Conservation (phyloP, 30 jellyfish, hydroid and myxozoan species). For the Calvadosia cruxmelitensis region DNA sequence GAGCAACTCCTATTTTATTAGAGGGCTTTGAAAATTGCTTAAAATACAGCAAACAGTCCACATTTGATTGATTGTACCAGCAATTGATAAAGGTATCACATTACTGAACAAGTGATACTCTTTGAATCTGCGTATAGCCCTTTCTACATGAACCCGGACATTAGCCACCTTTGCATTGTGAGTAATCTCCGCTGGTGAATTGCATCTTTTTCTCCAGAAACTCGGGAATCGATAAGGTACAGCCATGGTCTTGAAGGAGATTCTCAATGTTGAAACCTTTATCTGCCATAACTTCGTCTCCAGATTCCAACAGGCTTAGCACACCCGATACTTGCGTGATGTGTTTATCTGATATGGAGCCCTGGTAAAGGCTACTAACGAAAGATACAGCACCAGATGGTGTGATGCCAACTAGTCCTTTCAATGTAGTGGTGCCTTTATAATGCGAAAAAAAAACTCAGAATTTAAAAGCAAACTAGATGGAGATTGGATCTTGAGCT, state of each 20-base stretch:
- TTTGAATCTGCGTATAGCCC: constrained; percentile 20
- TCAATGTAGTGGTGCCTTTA: neutral
- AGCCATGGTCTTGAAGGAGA: neutral
- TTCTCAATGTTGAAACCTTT: neutral
- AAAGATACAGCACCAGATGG: neutral
- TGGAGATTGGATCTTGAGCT: constrained; percentile 5
- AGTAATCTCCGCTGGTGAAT: neutral
- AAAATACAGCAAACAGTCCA: constrained; percentile 16
- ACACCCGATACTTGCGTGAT: neutral
- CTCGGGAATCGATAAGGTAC: neutral
- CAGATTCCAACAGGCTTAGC: neutral
- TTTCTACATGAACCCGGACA: constrained; percentile 6
- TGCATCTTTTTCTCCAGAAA: neutral
- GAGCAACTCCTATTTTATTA: neutral
- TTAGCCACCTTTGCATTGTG: neutral
- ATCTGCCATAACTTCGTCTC: neutral
- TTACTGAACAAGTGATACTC: constrained; percentile 8
- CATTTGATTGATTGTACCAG: constrained; percentile 13
- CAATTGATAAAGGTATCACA: constrained; percentile 6
- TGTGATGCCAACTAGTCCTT: neutral
- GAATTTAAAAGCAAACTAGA: neutral
- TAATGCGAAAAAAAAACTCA: neutral
- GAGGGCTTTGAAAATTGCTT: constrained; percentile 8
- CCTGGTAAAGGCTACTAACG: neutral
- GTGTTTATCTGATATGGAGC: neutral